These are phyloP conservation scores for Phataginus tricuspis DNA, from an alignment of 2,797 vertebrate species.

Conservation along the genomic window DNA sequence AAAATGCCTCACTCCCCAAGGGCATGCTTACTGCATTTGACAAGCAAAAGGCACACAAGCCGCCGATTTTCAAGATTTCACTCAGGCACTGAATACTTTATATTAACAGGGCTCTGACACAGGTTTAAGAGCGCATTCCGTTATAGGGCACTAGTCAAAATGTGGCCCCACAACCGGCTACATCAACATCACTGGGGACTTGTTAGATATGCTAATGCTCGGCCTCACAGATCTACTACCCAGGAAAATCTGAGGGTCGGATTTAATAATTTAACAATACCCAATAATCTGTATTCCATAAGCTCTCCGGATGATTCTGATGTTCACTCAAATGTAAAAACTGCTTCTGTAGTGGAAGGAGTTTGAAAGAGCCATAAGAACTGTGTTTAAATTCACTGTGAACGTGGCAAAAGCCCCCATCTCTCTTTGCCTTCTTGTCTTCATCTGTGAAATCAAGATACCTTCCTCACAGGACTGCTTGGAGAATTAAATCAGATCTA, in stretches of 20 bases:
- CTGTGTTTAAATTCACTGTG: neutral
- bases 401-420: neutral
- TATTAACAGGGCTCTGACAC: neutral
- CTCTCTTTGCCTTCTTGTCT: neutral
- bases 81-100: neutral
- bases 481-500: neutral
- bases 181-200: neutral
- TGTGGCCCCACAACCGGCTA: neutral
- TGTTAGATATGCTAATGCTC: neutral
- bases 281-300: neutral
- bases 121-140: neutral
- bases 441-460: neutral
- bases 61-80: neutral
- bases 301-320: neutral
- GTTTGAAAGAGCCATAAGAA: neutral
- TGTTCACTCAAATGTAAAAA: neutral
- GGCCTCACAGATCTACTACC: neutral
- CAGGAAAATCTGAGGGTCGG: neutral
- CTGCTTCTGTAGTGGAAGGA: neutral
- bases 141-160: neutral
- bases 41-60: neutral
- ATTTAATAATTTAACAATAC: too few species aligned
- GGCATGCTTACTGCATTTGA: neutral
- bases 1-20: neutral
- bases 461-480: neutral